Base-by-base conservation (phyloP, 2,888 invertebrate species). In the Idaea dimidiata region DNA sequence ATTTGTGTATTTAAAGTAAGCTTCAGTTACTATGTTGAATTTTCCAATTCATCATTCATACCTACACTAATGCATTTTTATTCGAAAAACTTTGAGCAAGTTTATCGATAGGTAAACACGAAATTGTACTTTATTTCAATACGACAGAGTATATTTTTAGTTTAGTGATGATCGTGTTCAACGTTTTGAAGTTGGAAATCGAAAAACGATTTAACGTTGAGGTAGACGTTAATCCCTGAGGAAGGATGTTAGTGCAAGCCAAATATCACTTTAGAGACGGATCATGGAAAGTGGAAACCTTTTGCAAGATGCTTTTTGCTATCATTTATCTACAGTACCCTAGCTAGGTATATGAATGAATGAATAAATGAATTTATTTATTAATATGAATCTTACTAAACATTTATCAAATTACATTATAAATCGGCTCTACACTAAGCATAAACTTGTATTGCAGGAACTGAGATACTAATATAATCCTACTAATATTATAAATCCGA, bases 171-270 rank as follows among this genome's bases (percentile, higher is more conserved):
- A 31, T 14, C 43, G 43, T 43, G 56, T 8, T 59, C 53, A 17
- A 17, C 60, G 60, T 60, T 62, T 60, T 57, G 60, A 60, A 63
- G 54, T 53, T 66, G 32, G 64, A 63, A 70, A 74, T 76, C 63
- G 74, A 72, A 71, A 75, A 73, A 71, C 72, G 69, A 76, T 74
- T 69, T 71, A 61, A 66, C 63, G 61, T 66, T 63, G 64, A 64
- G 63, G 57, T 53, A 66, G 58, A 58, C 17, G 16, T 66, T 73
- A 66, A 72, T 71, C 68, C 71, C 54, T 17, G 33, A 18, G 59
- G 63, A 64, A 61, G 66, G 61, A 68, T 24, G 24, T 24, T 24
- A 24, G 74, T 73, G 74, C 71, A 74, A 71, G 72, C 72, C 73
- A 75, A 76, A 80, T 69, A 74, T 68, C 65, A 69, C 72, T 75